Percentiles rank a stretch among this genome's conserved stretches.
Evolutionary conservation across 2,113 vertebrate genomes (phyloP).

Genomic region (Theristicus caerulescens): DNA sequence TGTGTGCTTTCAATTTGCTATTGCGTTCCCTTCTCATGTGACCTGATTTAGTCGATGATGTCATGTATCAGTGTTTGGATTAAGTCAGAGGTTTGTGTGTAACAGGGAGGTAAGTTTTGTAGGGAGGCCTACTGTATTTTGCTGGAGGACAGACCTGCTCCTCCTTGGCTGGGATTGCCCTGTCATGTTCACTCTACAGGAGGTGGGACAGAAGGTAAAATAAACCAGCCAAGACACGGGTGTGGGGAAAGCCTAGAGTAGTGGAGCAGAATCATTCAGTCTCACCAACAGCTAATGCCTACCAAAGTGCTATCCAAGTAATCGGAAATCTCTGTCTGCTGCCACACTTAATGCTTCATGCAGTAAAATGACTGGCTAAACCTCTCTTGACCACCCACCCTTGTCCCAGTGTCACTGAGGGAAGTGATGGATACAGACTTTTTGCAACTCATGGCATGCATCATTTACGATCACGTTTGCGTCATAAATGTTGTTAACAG

Average conservation of each 20-base stretch:
- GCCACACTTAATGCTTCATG: not conserved
- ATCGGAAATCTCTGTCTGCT: not conserved
- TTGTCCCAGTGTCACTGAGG: not conserved
- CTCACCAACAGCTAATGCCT: not conserved
- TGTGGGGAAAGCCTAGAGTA: not conserved
- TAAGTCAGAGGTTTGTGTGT: not conserved
- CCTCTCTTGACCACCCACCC: not conserved
- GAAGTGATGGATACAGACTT: not conserved
- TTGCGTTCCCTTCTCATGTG: not conserved
- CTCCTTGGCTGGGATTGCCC: not conserved
- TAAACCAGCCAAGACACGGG: not conserved
- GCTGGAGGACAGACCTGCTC: not conserved
- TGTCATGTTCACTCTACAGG: not conserved
- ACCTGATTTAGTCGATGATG: not conserved
- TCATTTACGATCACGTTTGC: not conserved
- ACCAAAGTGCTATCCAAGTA: not conserved
- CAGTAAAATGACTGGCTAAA: not conserved
- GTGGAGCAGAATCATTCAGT: not conserved
- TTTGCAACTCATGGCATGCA: not conserved
- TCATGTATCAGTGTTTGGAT: not conserved
- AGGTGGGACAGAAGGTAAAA: not conserved
- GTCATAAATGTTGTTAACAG: constrained; percentile 34
- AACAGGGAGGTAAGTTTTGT: not conserved
- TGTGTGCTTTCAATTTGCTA: not conserved
- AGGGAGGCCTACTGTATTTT: not conserved